These are phyloP conservation scores for Eremobia ochroleuca DNA, from an alignment of 2,888 invertebrate genomes.

Conservation along the genomic window DNA sequence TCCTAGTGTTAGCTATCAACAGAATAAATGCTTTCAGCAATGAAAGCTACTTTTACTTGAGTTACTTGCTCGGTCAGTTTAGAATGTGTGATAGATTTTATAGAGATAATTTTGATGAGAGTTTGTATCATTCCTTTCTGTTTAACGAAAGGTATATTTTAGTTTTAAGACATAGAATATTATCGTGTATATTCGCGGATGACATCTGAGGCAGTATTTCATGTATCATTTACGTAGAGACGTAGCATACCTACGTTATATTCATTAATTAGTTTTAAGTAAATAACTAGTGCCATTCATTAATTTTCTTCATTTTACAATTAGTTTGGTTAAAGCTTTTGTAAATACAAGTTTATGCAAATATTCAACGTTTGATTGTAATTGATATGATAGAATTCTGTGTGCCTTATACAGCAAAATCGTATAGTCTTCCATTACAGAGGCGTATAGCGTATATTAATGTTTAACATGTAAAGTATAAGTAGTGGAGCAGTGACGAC, in stretches of 20 bases:
- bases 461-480: slow-evolving; percentile 50
- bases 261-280: slow-evolving; percentile 70
- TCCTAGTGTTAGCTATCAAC: slow-evolving; percentile 73
- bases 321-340: slow-evolving; percentile 58
- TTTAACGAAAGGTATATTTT: slow-evolving; percentile 53
- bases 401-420: slow-evolving; percentile 90
- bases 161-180: slow-evolving; percentile 53
- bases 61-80: slow-evolving; percentile 76
- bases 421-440: slow-evolving; percentile 86
- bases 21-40: slow-evolving; percentile 36
- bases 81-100: slow-evolving; percentile 66
- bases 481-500: slow-evolving; percentile 1
- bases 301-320: slow-evolving; percentile 52
- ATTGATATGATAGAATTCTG: slow-evolving; percentile 71
- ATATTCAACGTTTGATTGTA: slow-evolving; percentile 56
- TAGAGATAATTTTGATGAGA: slow-evolving; percentile 46
- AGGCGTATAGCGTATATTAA: slow-evolving; percentile 36
- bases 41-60: slow-evolving; percentile 54
- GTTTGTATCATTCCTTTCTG: slow-evolving; percentile 52
- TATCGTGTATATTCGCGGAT: slow-evolving; percentile 81
- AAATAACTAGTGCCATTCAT: slow-evolving; percentile 78
- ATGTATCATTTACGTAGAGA: slow-evolving; percentile 73
- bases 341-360: slow-evolving; percentile 60
- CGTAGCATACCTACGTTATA: slow-evolving; percentile 69
- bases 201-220: slow-evolving; percentile 91